Conservation (phyloP, 2,797 vertebrate genomes). For the Chanos chanos region DNA sequence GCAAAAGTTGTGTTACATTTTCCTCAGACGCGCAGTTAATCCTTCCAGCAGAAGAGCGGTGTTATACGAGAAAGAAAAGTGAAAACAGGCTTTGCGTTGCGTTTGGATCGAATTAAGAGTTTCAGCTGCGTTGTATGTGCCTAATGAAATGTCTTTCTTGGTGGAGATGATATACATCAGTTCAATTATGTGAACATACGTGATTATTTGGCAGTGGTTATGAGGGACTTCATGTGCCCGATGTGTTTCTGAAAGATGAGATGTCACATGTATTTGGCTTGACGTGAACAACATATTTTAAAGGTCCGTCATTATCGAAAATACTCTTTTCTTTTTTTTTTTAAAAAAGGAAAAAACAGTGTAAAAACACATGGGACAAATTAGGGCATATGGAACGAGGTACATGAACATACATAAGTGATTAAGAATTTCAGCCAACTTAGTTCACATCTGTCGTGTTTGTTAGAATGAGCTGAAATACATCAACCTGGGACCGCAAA, state of each 20-base stretch:
- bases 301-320: conserved; percentile 47
- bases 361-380: conserved; percentile 50
- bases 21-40: not conserved
- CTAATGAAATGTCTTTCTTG: conserved; percentile 38
- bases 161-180: conserved; percentile 39
- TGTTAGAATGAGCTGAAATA: not conserved
- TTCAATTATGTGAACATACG: conserved; percentile 36
- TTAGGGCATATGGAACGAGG: conserved; percentile 38
- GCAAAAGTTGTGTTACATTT: not conserved
- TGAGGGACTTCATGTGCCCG: conserved; percentile 34
- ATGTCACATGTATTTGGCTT: conserved; percentile 53
- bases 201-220: conserved; percentile 28
- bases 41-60: conserved; percentile 7
- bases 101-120: conserved; percentile 54
- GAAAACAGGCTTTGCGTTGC: conserved; percentile 16
- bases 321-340: too few species aligned
- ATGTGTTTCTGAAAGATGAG: conserved; percentile 42
- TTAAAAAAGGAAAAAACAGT: too few species aligned
- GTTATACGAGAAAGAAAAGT: conserved; percentile 16
- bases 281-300: conserved; percentile 48
- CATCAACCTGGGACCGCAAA: not conserved
- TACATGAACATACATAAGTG: conserved; percentile 8
- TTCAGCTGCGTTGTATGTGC: conserved; percentile 33
- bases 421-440: conserved; percentile 7
- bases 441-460: conserved; percentile 10